Conservation (phyloP, 2,888 invertebrate species). For the Nipponacmea schrenckii region DNA sequence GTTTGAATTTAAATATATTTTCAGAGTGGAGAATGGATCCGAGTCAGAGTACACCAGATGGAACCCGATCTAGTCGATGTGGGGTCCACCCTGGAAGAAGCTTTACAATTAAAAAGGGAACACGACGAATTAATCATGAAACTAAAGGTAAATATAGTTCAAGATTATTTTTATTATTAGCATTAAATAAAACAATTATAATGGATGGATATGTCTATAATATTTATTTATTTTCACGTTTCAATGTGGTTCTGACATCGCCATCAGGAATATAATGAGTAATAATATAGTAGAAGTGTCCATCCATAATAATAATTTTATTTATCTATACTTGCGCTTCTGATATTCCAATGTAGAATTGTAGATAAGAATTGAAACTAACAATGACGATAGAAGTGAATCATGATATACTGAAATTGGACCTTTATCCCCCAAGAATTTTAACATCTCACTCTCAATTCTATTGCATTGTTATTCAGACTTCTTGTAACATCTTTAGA, state of each 20-base stretch:
- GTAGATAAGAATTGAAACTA: no score
- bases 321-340: no score
- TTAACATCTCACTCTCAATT: no score
- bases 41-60: slow-evolving; percentile 86
- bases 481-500: no score
- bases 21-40: slow-evolving; percentile 84
- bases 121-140: slow-evolving; percentile 86
- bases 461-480: no score
- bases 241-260: neutral
- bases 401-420: no score
- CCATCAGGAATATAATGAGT: no score
- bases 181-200: neutral
- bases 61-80: slow-evolving; percentile 84
- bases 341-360: no score
- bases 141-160: slow-evolving; percentile 76
- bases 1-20: slow-evolving; percentile 34
- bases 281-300: neutral
- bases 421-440: no score
- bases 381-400: no score
- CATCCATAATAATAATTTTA: neutral
- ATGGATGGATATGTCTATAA: neutral
- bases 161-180: no score
- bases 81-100: slow-evolving; percentile 81
- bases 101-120: slow-evolving; percentile 78
- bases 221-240: neutral